Conservation (phyloP, 2,797 vertebrate species). For the Myiothlypis chrysogaster region DNA sequence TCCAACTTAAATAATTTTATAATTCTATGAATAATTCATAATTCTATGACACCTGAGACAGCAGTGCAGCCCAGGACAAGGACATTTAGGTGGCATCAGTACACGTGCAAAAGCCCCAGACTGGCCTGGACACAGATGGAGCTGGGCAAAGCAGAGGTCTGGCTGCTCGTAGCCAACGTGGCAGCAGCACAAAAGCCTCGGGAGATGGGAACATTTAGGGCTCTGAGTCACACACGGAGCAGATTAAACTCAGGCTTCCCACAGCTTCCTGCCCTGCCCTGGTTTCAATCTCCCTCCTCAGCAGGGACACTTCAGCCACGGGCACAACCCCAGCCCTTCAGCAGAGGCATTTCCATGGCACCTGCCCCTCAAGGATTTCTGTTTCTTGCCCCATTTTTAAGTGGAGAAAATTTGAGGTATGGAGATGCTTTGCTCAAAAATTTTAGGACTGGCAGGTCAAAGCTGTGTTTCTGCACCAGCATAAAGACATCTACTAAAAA, state of each 20-base stretch:
- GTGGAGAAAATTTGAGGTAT: not conserved
- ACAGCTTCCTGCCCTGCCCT: conserved; percentile 56
- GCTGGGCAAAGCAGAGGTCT: not conserved
- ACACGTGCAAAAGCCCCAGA: not conserved
- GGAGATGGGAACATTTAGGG: conserved; percentile 30
- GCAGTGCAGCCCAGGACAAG: too few species aligned
- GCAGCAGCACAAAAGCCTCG: not conserved
- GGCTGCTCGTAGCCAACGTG: not conserved
- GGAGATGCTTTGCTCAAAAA: fast-evolving
- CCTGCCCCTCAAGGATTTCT: not conserved
- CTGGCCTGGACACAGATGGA: not conserved
- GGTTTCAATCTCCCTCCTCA: not conserved
- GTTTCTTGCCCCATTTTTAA: not conserved
- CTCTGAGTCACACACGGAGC: conserved; percentile 56
- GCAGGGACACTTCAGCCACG: not conserved
- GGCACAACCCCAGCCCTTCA: not conserved
- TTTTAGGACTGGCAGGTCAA: not conserved
- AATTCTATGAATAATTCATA: not conserved
- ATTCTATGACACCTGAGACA: not conserved
- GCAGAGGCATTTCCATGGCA: not conserved
- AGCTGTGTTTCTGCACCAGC: not conserved
- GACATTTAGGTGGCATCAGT: fast-evolving
- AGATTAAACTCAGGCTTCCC: conserved; percentile 63
- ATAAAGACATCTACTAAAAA: not conserved
- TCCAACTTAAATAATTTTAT: too few species aligned